Evolutionary conservation across 2,113 vertebrate species (phyloP).

Genomic region (Brachyhypopomus gauderio): DNA sequence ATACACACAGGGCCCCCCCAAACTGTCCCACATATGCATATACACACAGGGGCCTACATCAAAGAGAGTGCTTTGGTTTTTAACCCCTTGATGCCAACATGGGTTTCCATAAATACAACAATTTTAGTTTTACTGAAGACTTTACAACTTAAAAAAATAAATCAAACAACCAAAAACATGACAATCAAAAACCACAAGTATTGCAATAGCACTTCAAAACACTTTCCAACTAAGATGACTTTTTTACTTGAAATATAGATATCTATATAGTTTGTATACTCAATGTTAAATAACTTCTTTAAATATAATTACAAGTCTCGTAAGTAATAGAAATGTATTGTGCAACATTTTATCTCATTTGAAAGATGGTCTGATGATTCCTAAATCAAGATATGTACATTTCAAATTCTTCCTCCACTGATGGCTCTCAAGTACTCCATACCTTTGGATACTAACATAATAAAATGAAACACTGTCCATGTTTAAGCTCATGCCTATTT

Average conservation of each 20-base stretch:
- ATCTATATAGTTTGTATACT: slow-evolving; percentile 43
- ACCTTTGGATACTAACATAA: slow-evolving; percentile 39
- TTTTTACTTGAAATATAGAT: slow-evolving; percentile 43
- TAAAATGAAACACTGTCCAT: slow-evolving; percentile 16
- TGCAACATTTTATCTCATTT: slow-evolving; percentile 69
- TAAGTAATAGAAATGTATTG: slow-evolving; percentile 71
- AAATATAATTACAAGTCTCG: slow-evolving; percentile 74
- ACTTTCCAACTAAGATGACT: slow-evolving; percentile 30
- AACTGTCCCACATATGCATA: no score
- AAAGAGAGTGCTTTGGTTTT: slow-evolving; percentile 51
- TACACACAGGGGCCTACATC: slow-evolving; percentile 31
- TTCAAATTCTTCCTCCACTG: slow-evolving; percentile 45
- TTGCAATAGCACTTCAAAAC: slow-evolving; percentile 54
- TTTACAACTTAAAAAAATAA: slow-evolving; percentile 36
- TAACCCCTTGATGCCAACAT: slow-evolving; percentile 37
- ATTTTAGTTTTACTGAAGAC: slow-evolving; percentile 35
- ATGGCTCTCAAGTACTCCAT: slow-evolving; percentile 31
- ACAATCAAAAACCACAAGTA: slow-evolving; percentile 41
- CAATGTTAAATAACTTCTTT: slow-evolving; percentile 59
- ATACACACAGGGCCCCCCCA: no score
- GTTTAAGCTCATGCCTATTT: slow-evolving; percentile 32
- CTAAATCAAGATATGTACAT: slow-evolving; percentile 70
- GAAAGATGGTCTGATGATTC: slow-evolving; percentile 68
- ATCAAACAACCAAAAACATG: not conserved
- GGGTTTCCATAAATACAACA: slow-evolving; percentile 31